phyloP scores from a whole-genome alignment of 1,140 invertebrate genomes.

The Globodera ellingtonae region DNA sequence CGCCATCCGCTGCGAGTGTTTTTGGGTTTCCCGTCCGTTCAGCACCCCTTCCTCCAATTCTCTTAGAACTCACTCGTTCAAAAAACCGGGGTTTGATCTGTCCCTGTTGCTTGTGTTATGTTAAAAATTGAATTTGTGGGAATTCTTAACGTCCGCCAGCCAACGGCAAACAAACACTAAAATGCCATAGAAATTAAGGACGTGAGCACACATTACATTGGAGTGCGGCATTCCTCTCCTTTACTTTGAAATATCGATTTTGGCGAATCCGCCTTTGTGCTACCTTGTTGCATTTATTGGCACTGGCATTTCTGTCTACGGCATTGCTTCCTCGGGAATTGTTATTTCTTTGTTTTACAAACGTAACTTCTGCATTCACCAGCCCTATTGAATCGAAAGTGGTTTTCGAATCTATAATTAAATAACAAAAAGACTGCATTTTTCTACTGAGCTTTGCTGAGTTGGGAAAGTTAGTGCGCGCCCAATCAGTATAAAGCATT shows the following conservation, averaged over 20 bases:
- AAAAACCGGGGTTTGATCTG: no score
- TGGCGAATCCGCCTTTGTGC: neutral
- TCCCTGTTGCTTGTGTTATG: neutral
- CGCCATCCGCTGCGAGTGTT: neutral
- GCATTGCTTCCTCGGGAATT: neutral
- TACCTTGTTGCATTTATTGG: constrained; percentile 13
- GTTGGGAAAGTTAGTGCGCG: no score
- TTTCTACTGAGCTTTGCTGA: no score
- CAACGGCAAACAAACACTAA: neutral
- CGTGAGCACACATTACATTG: neutral
- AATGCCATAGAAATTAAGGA: neutral
- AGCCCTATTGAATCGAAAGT: neutral
- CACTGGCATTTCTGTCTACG: neutral
- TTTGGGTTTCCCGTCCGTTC: neutral
- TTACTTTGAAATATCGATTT: constrained; percentile 6
- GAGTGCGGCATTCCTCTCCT: neutral
- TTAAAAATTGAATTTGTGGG: neutral
- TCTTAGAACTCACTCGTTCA: no score
- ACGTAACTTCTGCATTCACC: neutral
- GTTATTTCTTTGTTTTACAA: neutral
- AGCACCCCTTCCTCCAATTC: no score
- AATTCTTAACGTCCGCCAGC: neutral
- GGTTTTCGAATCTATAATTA: no score
- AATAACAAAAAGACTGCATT: no score
- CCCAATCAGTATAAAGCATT: no score